phyloP scores from a whole-genome alignment of 2,888 invertebrate species.

The Eueremaeus valkanovi region DNA sequence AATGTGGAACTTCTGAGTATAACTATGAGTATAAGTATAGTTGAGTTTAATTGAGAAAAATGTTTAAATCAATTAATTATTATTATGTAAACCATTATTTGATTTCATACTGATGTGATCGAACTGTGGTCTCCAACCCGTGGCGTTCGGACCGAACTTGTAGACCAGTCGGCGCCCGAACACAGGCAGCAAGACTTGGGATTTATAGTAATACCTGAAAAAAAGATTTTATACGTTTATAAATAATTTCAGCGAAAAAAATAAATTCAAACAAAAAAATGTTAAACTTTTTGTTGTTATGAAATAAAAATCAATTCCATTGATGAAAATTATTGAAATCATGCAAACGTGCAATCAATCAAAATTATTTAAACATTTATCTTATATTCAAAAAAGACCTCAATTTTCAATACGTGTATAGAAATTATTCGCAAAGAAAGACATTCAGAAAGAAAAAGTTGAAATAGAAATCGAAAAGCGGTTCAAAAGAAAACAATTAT shows the following conservation, averaged over 20 bases:
- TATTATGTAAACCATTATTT: neutral
- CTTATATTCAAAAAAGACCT: neutral
- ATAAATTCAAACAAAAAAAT: too few species aligned
- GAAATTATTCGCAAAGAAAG: neutral
- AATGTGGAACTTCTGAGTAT: slow-evolving; percentile 9
- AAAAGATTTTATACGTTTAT: slow-evolving; percentile 40
- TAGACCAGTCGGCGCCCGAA: slow-evolving; percentile 71
- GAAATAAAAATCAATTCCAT: neutral
- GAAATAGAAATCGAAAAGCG: too few species aligned
- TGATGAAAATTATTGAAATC: neutral
- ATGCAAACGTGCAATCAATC: slow-evolving; percentile 9
- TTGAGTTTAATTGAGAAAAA: neutral
- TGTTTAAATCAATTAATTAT: neutral
- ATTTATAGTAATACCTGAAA: slow-evolving; percentile 71
- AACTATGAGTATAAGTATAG: slow-evolving; percentile 14
- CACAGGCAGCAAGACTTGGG: slow-evolving; percentile 68
- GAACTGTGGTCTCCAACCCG: slow-evolving; percentile 64
- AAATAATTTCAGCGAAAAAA: too few species aligned
- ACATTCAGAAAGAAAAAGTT: neutral
- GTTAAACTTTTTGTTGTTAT: too few species aligned
- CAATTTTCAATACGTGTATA: too few species aligned
- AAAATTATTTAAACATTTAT: neutral
- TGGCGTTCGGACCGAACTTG: slow-evolving; percentile 75
- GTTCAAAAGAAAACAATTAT: slow-evolving; percentile 10
- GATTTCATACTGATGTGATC: slow-evolving; percentile 43